Percentiles rank a stretch among this genome's conserved stretches.
Conservation (phyloP, 1,140 invertebrate species). For the Drosophila ironensis region DNA sequence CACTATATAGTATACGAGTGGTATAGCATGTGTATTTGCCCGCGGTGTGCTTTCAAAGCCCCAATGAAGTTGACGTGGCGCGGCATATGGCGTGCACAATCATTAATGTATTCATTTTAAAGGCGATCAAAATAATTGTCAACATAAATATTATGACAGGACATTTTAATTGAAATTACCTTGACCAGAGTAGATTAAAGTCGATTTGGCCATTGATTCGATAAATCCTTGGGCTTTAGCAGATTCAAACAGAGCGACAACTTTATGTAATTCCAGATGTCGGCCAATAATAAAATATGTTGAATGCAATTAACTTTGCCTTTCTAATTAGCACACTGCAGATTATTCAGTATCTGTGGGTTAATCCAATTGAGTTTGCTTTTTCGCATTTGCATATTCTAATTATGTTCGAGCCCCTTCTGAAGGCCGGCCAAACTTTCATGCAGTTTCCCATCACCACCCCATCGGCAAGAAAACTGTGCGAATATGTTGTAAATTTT, state of each 20-base stretch:
- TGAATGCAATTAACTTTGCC: neutral
- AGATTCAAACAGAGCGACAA: neutral
- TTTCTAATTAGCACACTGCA: neutral
- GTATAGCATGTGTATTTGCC: neutral
- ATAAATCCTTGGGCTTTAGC: neutral
- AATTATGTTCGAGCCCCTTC: neutral
- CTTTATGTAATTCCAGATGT: neutral
- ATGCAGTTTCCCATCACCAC: neutral
- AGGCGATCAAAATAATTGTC: constrained; percentile 15
- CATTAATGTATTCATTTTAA: constrained; percentile 22
- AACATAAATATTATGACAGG: constrained; percentile 7
- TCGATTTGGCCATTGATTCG: neutral
- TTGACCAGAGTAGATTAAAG: neutral
- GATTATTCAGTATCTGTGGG: neutral
- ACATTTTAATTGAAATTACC: constrained; percentile 14
- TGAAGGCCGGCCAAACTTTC: neutral
- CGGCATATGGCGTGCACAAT: constrained; percentile 16
- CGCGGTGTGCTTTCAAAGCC: constrained; percentile 6
- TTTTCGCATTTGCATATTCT: neutral
- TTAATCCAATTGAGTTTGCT: neutral
- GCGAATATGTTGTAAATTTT: neutral
- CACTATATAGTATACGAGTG: too few species aligned
- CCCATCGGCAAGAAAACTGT: too few species aligned
- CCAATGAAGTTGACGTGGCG: constrained; percentile 23
- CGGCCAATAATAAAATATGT: neutral